Percentiles rank a stretch among this genome's conserved stretches.
Conservation (phyloP, 1,140 invertebrate genomes). For the Drosophila seguyi region DNA sequence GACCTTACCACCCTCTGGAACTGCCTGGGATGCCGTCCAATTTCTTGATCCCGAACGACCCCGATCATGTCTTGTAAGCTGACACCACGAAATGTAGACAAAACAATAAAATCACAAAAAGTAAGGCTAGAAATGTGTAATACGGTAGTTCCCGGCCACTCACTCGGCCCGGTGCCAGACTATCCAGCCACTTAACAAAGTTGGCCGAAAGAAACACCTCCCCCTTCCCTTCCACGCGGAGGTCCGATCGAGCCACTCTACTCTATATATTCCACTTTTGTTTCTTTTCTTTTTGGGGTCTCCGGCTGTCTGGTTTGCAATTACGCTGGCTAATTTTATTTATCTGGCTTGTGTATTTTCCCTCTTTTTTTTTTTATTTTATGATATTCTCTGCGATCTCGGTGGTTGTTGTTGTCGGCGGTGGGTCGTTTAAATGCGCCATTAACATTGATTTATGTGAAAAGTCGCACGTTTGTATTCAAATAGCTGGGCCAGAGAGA, state of each 20-base stretch:
- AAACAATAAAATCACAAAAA: slow-evolving; percentile 45
- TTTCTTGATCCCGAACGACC: slow-evolving; percentile 37
- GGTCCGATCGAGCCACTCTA: slow-evolving; percentile 33
- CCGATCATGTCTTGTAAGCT: slow-evolving; percentile 59
- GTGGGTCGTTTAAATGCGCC: slow-evolving; percentile 67
- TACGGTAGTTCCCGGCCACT: slow-evolving; percentile 57
- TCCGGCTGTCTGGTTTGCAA: slow-evolving; percentile 61
- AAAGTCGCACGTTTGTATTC: slow-evolving; percentile 75
- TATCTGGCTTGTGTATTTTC: slow-evolving; percentile 55
- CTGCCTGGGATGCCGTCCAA: slow-evolving; percentile 12
- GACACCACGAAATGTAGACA: slow-evolving; percentile 58
- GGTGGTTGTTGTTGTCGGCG: slow-evolving; percentile 29
- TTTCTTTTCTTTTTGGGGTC: slow-evolving; percentile 39
- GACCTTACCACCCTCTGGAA: slow-evolving; percentile 14
- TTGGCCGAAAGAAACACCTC: slow-evolving; percentile 27
- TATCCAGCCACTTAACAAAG: slow-evolving; percentile 50
- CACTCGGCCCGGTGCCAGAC: slow-evolving; percentile 31
- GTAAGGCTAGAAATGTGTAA: slow-evolving; percentile 54
- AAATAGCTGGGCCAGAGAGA: slow-evolving; percentile 48
- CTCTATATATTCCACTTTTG: slow-evolving; percentile 34
- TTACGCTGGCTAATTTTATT: slow-evolving; percentile 74
- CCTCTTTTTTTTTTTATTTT: slow-evolving; percentile 30
- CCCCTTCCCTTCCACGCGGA: slow-evolving; percentile 23
- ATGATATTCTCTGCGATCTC: slow-evolving; percentile 41
- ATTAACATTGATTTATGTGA: slow-evolving; percentile 77